These are phyloP conservation scores for Bryconaethiops microstoma DNA, from an alignment of 2,797 vertebrate species.

Conservation along the genomic window DNA sequence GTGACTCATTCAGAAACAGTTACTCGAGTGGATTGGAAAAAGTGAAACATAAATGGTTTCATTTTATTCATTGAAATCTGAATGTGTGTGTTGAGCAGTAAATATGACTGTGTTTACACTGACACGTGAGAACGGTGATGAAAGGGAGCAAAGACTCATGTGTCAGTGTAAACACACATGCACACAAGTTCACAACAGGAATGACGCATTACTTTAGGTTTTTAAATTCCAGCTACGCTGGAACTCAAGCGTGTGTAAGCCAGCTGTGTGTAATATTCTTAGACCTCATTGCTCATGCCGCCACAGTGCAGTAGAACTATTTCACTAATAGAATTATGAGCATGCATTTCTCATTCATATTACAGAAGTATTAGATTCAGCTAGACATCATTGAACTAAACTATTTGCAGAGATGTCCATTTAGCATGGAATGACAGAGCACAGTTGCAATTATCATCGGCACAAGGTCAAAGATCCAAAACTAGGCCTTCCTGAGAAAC, in stretches of 20 bases:
- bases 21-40: too few species aligned
- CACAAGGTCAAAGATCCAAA: not conserved
- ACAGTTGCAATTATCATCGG: not conserved
- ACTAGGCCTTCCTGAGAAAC: not conserved
- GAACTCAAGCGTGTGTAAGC: slow-evolving; percentile 16
- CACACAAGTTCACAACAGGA: not conserved
- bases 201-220: not conserved
- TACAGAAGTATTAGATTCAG: not conserved
- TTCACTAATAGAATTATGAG: slow-evolving; percentile 9
- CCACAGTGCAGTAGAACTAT: not conserved
- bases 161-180: slow-evolving; percentile 14
- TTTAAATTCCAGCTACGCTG: slow-evolving; percentile 9
- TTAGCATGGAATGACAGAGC: not conserved
- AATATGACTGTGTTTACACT: too few species aligned
- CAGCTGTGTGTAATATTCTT: slow-evolving; percentile 20
- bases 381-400: not conserved
- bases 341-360: not conserved
- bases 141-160: not conserved
- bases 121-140: not conserved
- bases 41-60: too few species aligned
- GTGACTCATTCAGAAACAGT: too few species aligned
- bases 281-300: not conserved
- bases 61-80: too few species aligned
- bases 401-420: not conserved
- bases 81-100: too few species aligned